A percentile compares a stretch with the other conserved stretches of the same genome.
Evolutionary conservation across 2,888 invertebrate genomes (phyloP).

Genomic region (Macaria liturata): DNA sequence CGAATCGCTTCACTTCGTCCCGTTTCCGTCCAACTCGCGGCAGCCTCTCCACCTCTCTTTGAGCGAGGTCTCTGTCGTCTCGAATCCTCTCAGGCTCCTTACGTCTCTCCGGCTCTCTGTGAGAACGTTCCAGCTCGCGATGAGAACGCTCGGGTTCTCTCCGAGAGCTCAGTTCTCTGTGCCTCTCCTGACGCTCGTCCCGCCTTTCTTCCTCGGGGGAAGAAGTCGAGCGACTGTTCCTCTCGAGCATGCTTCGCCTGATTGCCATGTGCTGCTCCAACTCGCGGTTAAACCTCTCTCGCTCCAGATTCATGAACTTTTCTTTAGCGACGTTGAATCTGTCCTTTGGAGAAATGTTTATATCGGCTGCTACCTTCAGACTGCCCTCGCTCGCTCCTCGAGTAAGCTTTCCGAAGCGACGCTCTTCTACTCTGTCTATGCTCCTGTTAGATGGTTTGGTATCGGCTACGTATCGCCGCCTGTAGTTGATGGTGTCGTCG

Average conservation of each 20-base stretch:
- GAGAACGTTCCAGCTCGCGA: slow-evolving; percentile 63
- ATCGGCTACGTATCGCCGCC: slow-evolving; percentile 78
- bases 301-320: slow-evolving; percentile 91
- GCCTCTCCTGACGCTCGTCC: slow-evolving; percentile 76
- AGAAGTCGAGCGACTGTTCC: slow-evolving; percentile 80
- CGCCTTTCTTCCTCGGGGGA: slow-evolving; percentile 79
- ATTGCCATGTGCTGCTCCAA: slow-evolving; percentile 79
- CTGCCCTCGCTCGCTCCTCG: slow-evolving; percentile 76
- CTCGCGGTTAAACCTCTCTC: slow-evolving; percentile 85
- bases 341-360: slow-evolving; percentile 86
- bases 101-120: slow-evolving; percentile 62
- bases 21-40: slow-evolving; percentile 74
- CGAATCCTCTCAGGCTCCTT: slow-evolving; percentile 67
- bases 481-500: slow-evolving; percentile 65
- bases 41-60: slow-evolving; percentile 71
- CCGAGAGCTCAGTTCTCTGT: slow-evolving; percentile 69
- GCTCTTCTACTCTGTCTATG: slow-evolving; percentile 74
- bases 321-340: slow-evolving; percentile 94
- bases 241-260: slow-evolving; percentile 76
- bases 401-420: slow-evolving; percentile 71
- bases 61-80: slow-evolving; percentile 52
- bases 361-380: slow-evolving; percentile 56
- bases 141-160: slow-evolving; percentile 75
- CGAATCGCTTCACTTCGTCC: slow-evolving; percentile 70
- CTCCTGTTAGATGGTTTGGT: slow-evolving; percentile 74